These are phyloP conservation scores for Micromys minutus DNA, from an alignment of 2,113 vertebrate species.

Conservation along the genomic window DNA sequence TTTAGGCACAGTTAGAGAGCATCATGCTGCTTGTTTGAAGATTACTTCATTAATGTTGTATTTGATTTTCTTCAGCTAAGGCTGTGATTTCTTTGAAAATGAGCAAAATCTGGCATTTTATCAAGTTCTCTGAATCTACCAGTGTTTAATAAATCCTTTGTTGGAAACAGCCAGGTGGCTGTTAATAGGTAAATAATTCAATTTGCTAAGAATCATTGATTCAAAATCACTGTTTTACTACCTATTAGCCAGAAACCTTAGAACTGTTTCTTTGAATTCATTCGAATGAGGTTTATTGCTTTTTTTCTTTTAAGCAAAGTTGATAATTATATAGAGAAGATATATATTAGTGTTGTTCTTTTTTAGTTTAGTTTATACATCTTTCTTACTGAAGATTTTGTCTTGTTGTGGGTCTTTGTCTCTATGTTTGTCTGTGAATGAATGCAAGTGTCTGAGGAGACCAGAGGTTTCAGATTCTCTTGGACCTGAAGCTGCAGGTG, in stretches of 20 bases:
- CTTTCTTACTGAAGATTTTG: background rate
- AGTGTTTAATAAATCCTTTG: background rate
- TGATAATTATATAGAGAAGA: constrained; percentile 15
- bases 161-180: constrained; percentile 17
- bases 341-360: background rate
- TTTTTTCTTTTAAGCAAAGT: background rate
- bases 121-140: background rate
- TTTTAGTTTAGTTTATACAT: constrained; percentile 57
- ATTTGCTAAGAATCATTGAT: constrained; percentile 17
- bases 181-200: constrained; percentile 16
- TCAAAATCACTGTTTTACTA: constrained; percentile 15
- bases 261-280: background rate
- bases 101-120: constrained; percentile 18
- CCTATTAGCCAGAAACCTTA: background rate
- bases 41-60: background rate
- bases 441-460: background rate
- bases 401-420: background rate
- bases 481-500: background rate
- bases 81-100: constrained; percentile 37
- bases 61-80: constrained; percentile 42
- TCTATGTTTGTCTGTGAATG: background rate
- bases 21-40: background rate
- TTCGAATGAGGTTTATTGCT: background rate
- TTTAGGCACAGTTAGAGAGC: background rate
- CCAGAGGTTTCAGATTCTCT: background rate